phyloP scores from a whole-genome alignment of 2,888 invertebrate species.

The Apocheima hispidaria region DNA sequence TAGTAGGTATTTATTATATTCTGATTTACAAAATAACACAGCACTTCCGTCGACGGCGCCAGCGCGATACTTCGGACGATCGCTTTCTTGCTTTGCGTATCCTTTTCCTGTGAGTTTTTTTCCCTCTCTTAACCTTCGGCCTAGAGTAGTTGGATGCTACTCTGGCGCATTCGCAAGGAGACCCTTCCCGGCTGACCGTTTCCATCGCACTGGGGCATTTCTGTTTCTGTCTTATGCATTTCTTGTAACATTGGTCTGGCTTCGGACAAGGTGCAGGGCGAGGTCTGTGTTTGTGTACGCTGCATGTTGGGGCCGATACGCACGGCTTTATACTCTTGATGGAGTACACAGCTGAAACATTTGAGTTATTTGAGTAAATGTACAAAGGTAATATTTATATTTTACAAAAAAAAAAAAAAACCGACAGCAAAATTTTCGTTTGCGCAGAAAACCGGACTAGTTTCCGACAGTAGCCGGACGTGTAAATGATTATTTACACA shows the following conservation, averaged over 20 bases:
- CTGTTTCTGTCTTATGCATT: slow-evolving; percentile 60
- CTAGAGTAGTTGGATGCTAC: slow-evolving; percentile 64
- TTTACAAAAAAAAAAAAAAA: too few relatives aligned
- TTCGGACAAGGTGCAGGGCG: slow-evolving; percentile 69
- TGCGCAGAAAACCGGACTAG: too few relatives aligned
- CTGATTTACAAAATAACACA: slow-evolving; percentile 62
- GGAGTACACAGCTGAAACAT: slow-evolving; percentile 59
- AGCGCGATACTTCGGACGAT: slow-evolving; percentile 64
- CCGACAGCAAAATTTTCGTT: too few relatives aligned
- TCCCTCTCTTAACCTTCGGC: slow-evolving; percentile 45
- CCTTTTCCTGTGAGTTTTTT: slow-evolving; percentile 62
- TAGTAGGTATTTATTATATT: neutral
- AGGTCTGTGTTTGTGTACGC: slow-evolving; percentile 70
- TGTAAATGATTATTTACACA: too few relatives aligned
- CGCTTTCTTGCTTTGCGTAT: slow-evolving; percentile 58
- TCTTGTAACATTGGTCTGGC: slow-evolving; percentile 73
- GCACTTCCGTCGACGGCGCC: slow-evolving; percentile 58
- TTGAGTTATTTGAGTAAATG: neutral
- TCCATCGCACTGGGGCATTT: slow-evolving; percentile 74
- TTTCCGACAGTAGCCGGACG: too few relatives aligned
- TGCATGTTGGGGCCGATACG: slow-evolving; percentile 72
- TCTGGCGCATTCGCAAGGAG: slow-evolving; percentile 65
- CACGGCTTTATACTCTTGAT: slow-evolving; percentile 69
- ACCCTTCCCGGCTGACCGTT: slow-evolving; percentile 59
- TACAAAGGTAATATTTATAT: neutral